phyloP scores from a whole-genome alignment of 2,888 invertebrate genomes.

The Drosophila algonquin region DNA sequence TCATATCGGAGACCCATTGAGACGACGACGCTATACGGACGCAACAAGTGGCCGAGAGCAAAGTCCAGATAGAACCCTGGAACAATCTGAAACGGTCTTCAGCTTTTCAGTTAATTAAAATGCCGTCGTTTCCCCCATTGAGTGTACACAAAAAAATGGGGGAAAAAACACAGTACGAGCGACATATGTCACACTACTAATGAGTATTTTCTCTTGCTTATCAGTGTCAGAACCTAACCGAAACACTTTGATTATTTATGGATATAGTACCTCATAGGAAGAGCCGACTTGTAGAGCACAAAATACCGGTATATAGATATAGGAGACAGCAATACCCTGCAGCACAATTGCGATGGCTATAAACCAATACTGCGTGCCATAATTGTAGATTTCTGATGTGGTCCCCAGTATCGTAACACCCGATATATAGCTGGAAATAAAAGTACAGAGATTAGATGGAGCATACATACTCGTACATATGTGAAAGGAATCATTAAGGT shows the following conservation, averaged over 20 bases:
- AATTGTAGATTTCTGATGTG: constrained; percentile 94
- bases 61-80: constrained; percentile 56
- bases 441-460: constrained; percentile 45
- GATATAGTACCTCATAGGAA: constrained; percentile 89
- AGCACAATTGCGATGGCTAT: constrained; percentile 89
- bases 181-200: constrained; percentile 7
- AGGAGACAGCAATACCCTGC: constrained; percentile 88
- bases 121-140: constrained; percentile 44
- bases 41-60: constrained; percentile 47
- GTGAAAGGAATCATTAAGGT: background rate
- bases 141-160: constrained; percentile 1
- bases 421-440: constrained; percentile 89
- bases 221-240: background rate
- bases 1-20: constrained; percentile 31
- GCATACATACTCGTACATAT: background rate
- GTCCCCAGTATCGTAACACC: constrained; percentile 94
- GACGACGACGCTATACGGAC: background rate
- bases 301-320: constrained; percentile 92
- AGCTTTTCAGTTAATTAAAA: constrained; percentile 57
- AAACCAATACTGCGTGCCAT: constrained; percentile 92
- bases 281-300: constrained; percentile 90
- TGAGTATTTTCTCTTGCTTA: background rate
- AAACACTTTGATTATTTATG: constrained; percentile 9
- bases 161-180: background rate
- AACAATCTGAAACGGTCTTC: constrained; percentile 17